These are phyloP conservation scores for Bombus breviceps DNA, from an alignment of 1,140 invertebrate species.

Conservation along the genomic window DNA sequence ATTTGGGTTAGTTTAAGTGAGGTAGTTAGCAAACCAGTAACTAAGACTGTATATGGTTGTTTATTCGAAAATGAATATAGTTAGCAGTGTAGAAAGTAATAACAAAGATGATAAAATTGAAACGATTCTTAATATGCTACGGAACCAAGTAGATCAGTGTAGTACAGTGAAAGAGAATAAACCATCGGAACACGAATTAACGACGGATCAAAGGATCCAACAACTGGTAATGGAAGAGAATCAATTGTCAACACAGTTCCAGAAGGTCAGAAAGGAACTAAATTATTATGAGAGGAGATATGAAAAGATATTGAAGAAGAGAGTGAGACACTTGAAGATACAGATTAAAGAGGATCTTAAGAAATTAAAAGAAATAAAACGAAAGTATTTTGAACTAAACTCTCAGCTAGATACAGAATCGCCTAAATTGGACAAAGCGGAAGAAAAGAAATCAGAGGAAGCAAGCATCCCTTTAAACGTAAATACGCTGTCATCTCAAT, in stretches of 20 bases:
- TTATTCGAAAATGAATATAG: background rate
- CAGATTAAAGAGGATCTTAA: background rate
- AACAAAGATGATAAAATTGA: background rate
- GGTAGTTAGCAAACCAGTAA: background rate
- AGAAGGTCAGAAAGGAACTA: background rate
- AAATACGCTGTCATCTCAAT: background rate
- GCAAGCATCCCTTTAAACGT: background rate
- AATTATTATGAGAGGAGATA: background rate
- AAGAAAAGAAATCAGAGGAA: background rate
- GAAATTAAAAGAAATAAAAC: background rate
- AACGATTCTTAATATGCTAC: background rate
- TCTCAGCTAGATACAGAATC: background rate
- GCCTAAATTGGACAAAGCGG: accelerated
- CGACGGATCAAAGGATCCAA: background rate
- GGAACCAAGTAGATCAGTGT: background rate
- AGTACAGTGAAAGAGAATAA: no score
- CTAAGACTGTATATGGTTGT: background rate
- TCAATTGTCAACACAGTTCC: background rate
- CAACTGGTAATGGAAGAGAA: background rate
- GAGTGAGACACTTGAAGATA: background rate
- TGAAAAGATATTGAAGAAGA: background rate
- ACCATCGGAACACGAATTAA: background rate
- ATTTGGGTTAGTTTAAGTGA: background rate
- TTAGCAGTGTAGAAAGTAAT: no score
- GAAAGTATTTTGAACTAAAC: background rate